These are phyloP conservation scores for Endomychus coccineus DNA, from an alignment of 2,888 invertebrate genomes.

Conservation along the genomic window DNA sequence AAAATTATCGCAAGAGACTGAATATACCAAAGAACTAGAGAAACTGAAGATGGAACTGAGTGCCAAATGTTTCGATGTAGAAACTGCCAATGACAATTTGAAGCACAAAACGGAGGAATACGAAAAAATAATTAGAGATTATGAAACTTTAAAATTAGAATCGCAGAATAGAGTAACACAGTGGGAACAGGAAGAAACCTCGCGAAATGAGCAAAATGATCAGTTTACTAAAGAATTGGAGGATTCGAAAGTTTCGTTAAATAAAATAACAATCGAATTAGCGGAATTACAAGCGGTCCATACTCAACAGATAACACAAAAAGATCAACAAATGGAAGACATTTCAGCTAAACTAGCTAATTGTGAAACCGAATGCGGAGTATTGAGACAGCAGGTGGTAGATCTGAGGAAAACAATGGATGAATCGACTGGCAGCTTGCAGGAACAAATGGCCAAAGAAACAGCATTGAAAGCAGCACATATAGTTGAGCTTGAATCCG, in stretches of 20 bases:
- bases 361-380: background rate
- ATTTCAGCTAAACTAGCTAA: slow-evolving; percentile 22
- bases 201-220: slow-evolving; percentile 1
- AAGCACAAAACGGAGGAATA: slow-evolving; percentile 27
- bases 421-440: slow-evolving; percentile 21
- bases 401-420: slow-evolving; percentile 21
- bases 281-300: slow-evolving; percentile 45
- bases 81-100: slow-evolving; percentile 46
- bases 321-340: slow-evolving; percentile 24
- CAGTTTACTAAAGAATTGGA: slow-evolving; percentile 32
- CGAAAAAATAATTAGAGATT: slow-evolving; percentile 36
- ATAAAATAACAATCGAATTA: slow-evolving; percentile 48
- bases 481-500: slow-evolving; percentile 24
- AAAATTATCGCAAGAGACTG: slow-evolving; percentile 28
- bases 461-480: slow-evolving; percentile 25
- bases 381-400: slow-evolving; percentile 15
- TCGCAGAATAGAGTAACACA: slow-evolving; percentile 21
- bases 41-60: slow-evolving; percentile 43
- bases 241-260: slow-evolving; percentile 46
- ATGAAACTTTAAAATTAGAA: slow-evolving; percentile 34
- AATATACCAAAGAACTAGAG: slow-evolving; percentile 32
- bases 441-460: slow-evolving; percentile 20
- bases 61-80: slow-evolving; percentile 50
- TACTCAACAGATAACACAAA: slow-evolving; percentile 36
- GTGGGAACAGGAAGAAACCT: slow-evolving; percentile 32